Base-by-base conservation (phyloP, 2,888 invertebrate genomes). In the Dorcus parallelipipedus region DNA sequence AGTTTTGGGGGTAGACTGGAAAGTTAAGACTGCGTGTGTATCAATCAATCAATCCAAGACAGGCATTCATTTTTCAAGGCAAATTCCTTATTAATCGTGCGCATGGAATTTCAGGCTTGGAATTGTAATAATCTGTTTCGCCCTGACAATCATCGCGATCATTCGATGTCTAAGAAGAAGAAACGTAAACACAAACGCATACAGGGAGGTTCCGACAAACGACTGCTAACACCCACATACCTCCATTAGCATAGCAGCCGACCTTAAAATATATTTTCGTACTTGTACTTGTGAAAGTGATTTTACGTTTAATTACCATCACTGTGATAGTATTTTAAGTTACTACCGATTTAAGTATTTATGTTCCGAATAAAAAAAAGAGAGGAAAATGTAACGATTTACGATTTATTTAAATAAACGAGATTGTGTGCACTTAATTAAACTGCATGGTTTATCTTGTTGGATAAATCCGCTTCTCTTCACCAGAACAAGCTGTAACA, bases 401-500 rank as follows among this genome's bases (percentile, higher is more conserved):
- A 38, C 33, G 49, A 51, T 41, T 49, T 48, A 49, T 43, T 48
- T 48, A 54, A 50, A 54, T 50, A 49, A 23, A 58, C 43, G 33
- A 17, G 45, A 47, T 33, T 33, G 7, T 33, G 6, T 33, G 26
- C 26, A 33, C 26, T 33, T 33, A 33, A 33, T 33, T 55, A 55
- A 26, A 54, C 26, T 14, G 39, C 23, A 8, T 23, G 9, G 45
- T 23, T n/a, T 49, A 38, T 14, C 2, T 45, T 0, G 45, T 2
- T 45, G 45, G 45, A 52, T 43, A 45, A n/a, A 38, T 17, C 38
- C 42, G 49, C 41, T 8, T 39, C 33, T 64, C 65, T 73, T 63
- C 75, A 79, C 80, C 80, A 80, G 10, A 80, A 69, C 64, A 80
- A 71, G 64, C 80, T 80, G 72, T 56, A 79, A 78, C 52, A 69